Percentiles rank a stretch among this genome's conserved stretches.
These are phyloP conservation scores for Nomada lathburiana DNA, from an alignment of 2,888 invertebrate genomes.

Conservation along the genomic window DNA sequence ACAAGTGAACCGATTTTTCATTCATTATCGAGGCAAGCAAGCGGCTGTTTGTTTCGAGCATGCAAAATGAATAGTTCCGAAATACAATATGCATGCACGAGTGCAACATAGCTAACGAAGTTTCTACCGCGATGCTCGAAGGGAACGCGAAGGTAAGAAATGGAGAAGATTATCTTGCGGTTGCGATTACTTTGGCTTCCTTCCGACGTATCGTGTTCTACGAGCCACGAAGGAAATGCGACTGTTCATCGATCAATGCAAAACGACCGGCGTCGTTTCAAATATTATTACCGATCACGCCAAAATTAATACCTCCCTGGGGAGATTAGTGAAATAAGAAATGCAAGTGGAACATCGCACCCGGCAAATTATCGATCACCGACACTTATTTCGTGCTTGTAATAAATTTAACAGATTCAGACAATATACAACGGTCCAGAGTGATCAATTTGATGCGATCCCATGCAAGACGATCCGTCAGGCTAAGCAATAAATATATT, in stretches of 20 bases:
- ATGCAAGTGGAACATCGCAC: not conserved
- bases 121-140: conserved; percentile 30
- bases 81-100: conserved; percentile 28
- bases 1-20: not conserved
- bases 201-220: conserved; percentile 80
- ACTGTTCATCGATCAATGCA: conserved; percentile 56
- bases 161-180: conserved; percentile 81
- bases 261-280: conserved; percentile 13
- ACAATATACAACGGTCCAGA: not conserved
- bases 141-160: conserved; percentile 73
- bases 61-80: conserved; percentile 17
- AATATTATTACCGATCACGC: conserved; percentile 24
- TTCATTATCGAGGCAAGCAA: not conserved
- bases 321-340: not conserved
- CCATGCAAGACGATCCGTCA: not conserved
- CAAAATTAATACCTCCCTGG: conserved; percentile 25
- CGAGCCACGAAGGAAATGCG: conserved; percentile 52
- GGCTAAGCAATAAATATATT: not conserved
- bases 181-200: conserved; percentile 82
- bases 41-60: not conserved
- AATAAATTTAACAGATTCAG: not conserved
- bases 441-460: conserved; percentile 12
- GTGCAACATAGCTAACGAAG: conserved; percentile 29
- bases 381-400: not conserved
- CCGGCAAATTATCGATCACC: not conserved